Base-by-base conservation (phyloP, 2,113 vertebrate species). In the Dasypus novemcinctus region DNA sequence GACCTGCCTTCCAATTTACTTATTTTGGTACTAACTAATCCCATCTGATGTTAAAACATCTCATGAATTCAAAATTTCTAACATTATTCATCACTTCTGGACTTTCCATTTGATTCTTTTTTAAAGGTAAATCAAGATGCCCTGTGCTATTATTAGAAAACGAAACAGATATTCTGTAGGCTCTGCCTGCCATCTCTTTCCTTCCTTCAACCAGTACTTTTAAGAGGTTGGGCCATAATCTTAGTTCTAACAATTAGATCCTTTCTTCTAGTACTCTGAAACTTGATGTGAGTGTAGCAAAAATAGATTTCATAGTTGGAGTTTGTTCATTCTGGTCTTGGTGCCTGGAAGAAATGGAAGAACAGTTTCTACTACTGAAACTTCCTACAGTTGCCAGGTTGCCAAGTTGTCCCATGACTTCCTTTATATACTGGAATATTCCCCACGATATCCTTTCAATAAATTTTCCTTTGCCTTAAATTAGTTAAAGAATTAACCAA, bases 171-270 rank as follows among this genome's bases (percentile, higher is more conserved):
- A 11, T 54, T 14, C 18, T 66, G 29, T 12, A 64, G 3, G 0
- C 13, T 25, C 43, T 23, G 49, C 76, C 20, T 59, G 4, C 6
- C 25, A n/a, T 0, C 18, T 15, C 4, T 0, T 1, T 52, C 18
- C n/a, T 80, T 90, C 52, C 18, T 93, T 7, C 31, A 36, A 7
- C 15, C 20, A 31, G n/a, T 25, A 46, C 4, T 90, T 83, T 76
- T 6, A 54, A 43, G 74, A 69, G 5, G 5, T 23, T 61, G 31
- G 76, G 23, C 3, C 21, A 13, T 63, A 79, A 4, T 15, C 3
- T 74, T 49, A 21, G 23, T 68, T 61, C 75, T 20, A 71, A 29
- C 1, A 43, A 0, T 21, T 83, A 23, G 9, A 71, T 72, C 4
- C 20, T 66, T 1, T 79, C 38, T 52, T n/a, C 18, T 27, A 29